These are phyloP conservation scores for Trachelus iudaicus DNA, from an alignment of 2,888 invertebrate species.

Conservation along the genomic window DNA sequence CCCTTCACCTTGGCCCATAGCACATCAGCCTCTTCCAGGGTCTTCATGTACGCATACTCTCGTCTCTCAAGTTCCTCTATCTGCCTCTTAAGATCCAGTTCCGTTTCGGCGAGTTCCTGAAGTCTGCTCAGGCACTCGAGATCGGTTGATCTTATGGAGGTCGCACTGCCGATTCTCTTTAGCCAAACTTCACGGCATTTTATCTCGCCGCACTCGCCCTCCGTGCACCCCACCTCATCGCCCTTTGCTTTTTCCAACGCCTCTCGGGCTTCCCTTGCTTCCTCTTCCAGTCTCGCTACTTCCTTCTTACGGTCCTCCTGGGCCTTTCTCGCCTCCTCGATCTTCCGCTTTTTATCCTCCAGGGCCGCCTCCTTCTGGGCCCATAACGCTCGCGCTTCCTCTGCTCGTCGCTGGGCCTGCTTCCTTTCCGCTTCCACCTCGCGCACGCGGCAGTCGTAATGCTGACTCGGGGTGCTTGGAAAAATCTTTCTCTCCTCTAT, in stretches of 20 bases:
- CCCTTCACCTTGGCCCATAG: slow-evolving; percentile 78
- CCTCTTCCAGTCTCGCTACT: slow-evolving; percentile 38
- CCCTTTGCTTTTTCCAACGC: slow-evolving; percentile 26
- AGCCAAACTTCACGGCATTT: slow-evolving; percentile 36
- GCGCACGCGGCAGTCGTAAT: slow-evolving; percentile 51
- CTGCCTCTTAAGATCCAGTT: slow-evolving; percentile 72
- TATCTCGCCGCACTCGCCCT: slow-evolving; percentile 43
- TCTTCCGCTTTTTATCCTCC: slow-evolving; percentile 32
- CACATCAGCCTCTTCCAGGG: slow-evolving; percentile 78
- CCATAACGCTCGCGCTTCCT: slow-evolving; percentile 46
- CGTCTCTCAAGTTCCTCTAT: slow-evolving; percentile 74
- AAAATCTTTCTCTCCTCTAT: not conserved
- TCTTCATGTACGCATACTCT: slow-evolving; percentile 77
- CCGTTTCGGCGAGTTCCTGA: slow-evolving; percentile 67
- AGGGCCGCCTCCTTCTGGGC: slow-evolving; percentile 38
- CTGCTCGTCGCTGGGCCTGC: slow-evolving; percentile 38
- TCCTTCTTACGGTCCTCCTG: slow-evolving; percentile 39
- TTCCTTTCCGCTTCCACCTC: slow-evolving; percentile 52
- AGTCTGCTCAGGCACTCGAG: slow-evolving; percentile 67
- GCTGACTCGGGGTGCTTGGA: slow-evolving; percentile 43
- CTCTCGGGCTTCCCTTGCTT: slow-evolving; percentile 35
- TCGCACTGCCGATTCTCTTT: slow-evolving; percentile 35
- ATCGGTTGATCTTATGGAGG: slow-evolving; percentile 55
- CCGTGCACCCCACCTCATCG: slow-evolving; percentile 13
- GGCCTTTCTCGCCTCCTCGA: slow-evolving; percentile 44